Evolutionary conservation across 2,797 vertebrate genomes (phyloP).

Genomic region (Sebastes oblongus): DNA sequence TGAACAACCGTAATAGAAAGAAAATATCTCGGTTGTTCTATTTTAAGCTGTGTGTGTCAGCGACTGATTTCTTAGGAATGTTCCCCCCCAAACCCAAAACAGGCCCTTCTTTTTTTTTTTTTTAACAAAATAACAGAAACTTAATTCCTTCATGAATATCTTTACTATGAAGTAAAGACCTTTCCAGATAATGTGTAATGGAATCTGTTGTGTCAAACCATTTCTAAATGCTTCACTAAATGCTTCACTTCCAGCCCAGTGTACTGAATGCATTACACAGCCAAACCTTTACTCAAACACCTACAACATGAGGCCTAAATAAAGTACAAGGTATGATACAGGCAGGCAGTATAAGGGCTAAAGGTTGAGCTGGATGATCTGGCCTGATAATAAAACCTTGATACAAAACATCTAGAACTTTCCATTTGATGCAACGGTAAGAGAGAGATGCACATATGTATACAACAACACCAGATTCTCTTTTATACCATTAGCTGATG

Average conservation of each 20-base stretch:
- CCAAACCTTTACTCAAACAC: constrained; percentile 35
- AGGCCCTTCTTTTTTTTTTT: constrained; percentile 46
- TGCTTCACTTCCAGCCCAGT: constrained; percentile 6
- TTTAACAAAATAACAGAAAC: constrained; percentile 62
- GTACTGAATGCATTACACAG: constrained; percentile 17
- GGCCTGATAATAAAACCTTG: background rate
- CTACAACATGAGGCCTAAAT: constrained; percentile 30
- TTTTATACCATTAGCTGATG: background rate
- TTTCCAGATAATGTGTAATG: constrained; percentile 53
- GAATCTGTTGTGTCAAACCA: constrained; percentile 35
- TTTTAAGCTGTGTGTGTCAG: constrained; percentile 76
- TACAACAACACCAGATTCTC: background rate
- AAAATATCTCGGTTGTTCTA: constrained; percentile 76
- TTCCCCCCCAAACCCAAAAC: constrained; percentile 39
- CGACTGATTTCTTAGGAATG: constrained; percentile 76
- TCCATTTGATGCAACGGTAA: background rate
- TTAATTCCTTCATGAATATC: constrained; percentile 60
- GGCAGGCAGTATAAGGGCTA: background rate
- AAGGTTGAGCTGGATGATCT: background rate
- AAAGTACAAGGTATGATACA: background rate
- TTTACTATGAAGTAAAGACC: constrained; percentile 51
- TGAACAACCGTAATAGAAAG: constrained; percentile 63
- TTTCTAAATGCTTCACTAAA: constrained; percentile 19
- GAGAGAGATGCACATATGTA: too few relatives aligned
- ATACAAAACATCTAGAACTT: background rate